Conservation (phyloP, 2,797 vertebrate species). For the Siniperca scherzeri region DNA sequence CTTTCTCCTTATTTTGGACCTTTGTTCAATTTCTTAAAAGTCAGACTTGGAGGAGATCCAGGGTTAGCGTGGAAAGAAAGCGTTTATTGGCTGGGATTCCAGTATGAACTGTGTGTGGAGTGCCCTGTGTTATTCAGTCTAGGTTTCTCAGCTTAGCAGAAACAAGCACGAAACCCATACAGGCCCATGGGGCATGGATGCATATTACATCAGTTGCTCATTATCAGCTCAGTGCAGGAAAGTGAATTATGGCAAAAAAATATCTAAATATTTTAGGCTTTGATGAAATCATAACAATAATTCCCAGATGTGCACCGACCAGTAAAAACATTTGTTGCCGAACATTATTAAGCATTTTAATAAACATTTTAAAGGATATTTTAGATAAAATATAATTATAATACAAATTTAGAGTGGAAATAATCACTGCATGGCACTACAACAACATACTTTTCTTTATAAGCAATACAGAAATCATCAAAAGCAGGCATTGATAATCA, state of each 20-base stretch:
- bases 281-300: neutral
- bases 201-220: conserved; percentile 10
- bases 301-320: neutral
- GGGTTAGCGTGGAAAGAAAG: conserved; percentile 19
- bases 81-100: conserved; percentile 31
- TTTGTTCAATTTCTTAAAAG: conserved; percentile 39
- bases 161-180: neutral
- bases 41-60: conserved; percentile 38
- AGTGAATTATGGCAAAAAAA: neutral
- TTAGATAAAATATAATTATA: neutral
- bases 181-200: neutral
- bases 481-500: neutral
- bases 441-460: neutral
- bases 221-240: neutral
- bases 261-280: neutral
- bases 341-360: neutral
- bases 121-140: conserved; percentile 18
- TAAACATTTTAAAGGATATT: neutral
- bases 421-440: neutral
- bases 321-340: neutral
- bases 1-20: conserved; percentile 26
- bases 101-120: conserved; percentile 19
- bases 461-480: neutral
- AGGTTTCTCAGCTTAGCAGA: conserved; percentile 26
- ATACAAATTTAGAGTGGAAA: neutral